These are phyloP conservation scores for Pilophorus perplexus DNA, from an alignment of 2,888 invertebrate genomes.

Conservation along the genomic window DNA sequence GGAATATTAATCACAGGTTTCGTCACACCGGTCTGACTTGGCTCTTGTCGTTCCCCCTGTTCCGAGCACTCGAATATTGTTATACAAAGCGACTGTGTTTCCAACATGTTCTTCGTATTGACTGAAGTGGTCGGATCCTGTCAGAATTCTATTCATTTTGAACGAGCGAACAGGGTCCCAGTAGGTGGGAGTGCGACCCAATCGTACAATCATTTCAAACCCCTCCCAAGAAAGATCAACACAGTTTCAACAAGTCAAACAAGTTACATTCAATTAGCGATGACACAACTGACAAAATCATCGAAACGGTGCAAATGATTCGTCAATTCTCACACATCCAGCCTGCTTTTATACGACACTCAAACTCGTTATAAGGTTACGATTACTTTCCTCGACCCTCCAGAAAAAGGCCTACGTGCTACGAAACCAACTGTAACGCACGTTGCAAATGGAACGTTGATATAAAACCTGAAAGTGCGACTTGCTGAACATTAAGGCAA, in stretches of 20 bases:
- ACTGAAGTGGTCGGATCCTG: too few relatives aligned
- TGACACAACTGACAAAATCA: too few relatives aligned
- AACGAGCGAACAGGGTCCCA: too few relatives aligned
- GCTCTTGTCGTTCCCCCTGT: background rate
- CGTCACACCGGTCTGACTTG: slow-evolving; percentile 39
- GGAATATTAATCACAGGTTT: slow-evolving; percentile 43
- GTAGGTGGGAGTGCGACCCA: too few relatives aligned
- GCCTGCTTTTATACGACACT: slow-evolving; percentile 9
- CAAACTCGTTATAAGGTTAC: slow-evolving; percentile 6
- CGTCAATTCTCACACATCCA: too few relatives aligned
- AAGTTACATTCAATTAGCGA: too few relatives aligned
- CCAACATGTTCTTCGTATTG: slow-evolving; percentile 4
- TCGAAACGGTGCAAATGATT: too few relatives aligned
- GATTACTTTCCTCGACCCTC: background rate
- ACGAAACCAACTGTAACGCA: slow-evolving; percentile 10
- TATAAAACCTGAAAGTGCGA: slow-evolving; percentile 14
- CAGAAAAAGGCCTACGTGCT: slow-evolving; percentile 15
- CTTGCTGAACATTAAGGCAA: slow-evolving; percentile 16
- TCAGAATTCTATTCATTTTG: too few relatives aligned
- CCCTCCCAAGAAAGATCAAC: too few relatives aligned
- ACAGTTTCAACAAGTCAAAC: too few relatives aligned
- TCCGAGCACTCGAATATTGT: background rate
- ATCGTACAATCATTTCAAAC: too few relatives aligned
- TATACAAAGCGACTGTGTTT: background rate
- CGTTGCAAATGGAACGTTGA: slow-evolving; percentile 21